These are phyloP conservation scores for Drosophila anomalipes DNA, from an alignment of 2,888 invertebrate genomes.

Conservation along the genomic window DNA sequence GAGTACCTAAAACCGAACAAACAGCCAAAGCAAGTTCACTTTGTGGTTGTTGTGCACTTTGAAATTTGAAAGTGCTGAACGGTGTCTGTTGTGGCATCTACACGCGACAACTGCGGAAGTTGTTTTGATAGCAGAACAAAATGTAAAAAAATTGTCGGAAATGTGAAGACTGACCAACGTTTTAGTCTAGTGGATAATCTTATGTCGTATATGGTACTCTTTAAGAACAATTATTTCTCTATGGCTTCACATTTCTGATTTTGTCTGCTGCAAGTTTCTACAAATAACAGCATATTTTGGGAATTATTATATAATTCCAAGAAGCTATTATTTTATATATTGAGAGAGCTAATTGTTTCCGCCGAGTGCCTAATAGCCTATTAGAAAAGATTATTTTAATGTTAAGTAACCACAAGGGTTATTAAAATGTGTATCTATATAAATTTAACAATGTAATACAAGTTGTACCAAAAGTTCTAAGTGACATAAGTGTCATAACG, in stretches of 20 bases:
- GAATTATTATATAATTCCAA: not conserved
- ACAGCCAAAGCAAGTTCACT: slow-evolving; percentile 24
- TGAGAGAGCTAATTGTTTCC: not conserved
- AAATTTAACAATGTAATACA: not conserved
- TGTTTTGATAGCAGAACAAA: slow-evolving; percentile 51
- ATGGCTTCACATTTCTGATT: not conserved
- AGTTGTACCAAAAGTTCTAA: not conserved
- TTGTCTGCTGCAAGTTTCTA: not conserved
- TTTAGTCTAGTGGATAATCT: not conserved
- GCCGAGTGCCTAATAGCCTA: not conserved
- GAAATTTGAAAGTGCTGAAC: slow-evolving; percentile 49
- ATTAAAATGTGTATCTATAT: not conserved
- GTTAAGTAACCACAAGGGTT: not conserved
- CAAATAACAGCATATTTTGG: not conserved
- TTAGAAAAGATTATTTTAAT: not conserved
- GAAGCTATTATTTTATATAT: not conserved
- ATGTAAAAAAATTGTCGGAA: slow-evolving; percentile 8
- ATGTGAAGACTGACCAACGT: not conserved
- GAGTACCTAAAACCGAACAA: slow-evolving; percentile 30
- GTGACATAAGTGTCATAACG: not conserved
- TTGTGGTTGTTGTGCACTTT: slow-evolving; percentile 19
- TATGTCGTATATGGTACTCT: not conserved
- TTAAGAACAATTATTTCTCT: not conserved
- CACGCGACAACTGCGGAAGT: slow-evolving; percentile 64
- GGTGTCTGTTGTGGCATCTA: slow-evolving; percentile 26